These are phyloP conservation scores for Athrips mouffetella DNA, from an alignment of 2,888 invertebrate genomes.

Conservation along the genomic window DNA sequence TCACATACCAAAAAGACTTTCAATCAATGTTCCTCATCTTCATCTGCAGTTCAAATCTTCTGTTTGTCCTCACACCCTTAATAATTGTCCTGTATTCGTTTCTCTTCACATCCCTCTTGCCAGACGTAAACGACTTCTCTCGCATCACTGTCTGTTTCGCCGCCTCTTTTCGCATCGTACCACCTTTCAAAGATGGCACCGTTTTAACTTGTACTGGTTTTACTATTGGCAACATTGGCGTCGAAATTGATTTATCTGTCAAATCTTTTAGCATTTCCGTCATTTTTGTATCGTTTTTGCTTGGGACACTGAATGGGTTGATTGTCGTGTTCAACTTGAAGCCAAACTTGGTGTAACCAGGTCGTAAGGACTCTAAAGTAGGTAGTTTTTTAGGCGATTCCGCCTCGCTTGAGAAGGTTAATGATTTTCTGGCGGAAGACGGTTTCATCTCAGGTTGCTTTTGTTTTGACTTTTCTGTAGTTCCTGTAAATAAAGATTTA, in stretches of 20 bases:
- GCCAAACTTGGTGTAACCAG: conserved; percentile 67
- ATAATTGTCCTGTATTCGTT: conserved; percentile 70
- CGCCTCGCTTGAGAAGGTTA: not conserved
- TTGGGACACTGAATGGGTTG: conserved; percentile 58
- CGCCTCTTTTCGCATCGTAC: conserved; percentile 40
- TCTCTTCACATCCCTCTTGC: conserved; percentile 46
- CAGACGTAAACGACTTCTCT: conserved; percentile 50
- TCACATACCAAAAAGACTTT: not conserved
- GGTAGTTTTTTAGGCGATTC: conserved; percentile 30
- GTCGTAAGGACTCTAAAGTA: conserved; percentile 39
- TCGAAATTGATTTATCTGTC: not conserved
- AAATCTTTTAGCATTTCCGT: conserved; percentile 8
- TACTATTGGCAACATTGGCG: not conserved
- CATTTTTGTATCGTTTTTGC: conserved; percentile 27
- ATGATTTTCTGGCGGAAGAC: conserved; percentile 31
- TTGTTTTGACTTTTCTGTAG: not conserved
- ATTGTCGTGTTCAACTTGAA: conserved; percentile 65
- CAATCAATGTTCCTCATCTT: conserved; percentile 74
- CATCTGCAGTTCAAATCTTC: conserved; percentile 86
- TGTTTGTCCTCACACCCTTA: conserved; percentile 83
- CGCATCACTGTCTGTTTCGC: conserved; percentile 58
- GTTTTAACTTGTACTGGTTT: conserved; percentile 29
- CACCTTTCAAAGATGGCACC: conserved; percentile 46
- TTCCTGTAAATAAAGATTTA: conserved; percentile 1
- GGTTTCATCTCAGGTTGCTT: conserved; percentile 27